These are phyloP conservation scores for Zaprionus davidi DNA, from an alignment of 1,140 invertebrate species.

Conservation along the genomic window DNA sequence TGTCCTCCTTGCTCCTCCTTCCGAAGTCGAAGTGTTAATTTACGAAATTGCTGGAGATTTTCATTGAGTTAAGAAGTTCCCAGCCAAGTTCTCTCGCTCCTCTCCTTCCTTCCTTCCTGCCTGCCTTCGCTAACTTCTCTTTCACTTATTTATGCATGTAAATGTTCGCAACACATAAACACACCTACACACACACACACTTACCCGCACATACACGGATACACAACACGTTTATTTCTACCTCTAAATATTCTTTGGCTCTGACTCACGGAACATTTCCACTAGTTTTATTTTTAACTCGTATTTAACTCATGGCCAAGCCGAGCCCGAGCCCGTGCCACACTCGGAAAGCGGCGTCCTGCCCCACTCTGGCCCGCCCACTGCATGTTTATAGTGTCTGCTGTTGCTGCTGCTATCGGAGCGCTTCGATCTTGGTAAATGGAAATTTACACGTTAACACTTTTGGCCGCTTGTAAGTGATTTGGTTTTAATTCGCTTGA, in stretches of 20 bases:
- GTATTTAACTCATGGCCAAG: slow-evolving; percentile 47
- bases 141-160: slow-evolving; percentile 76
- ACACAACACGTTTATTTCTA: slow-evolving; percentile 55
- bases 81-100: slow-evolving; percentile 26
- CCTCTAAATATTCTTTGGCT: slow-evolving; percentile 60
- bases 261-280: slow-evolving; percentile 45
- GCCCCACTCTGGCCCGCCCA: slow-evolving; percentile 30
- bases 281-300: slow-evolving; percentile 71
- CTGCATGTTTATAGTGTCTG: slow-evolving; percentile 74
- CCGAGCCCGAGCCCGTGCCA: not conserved
- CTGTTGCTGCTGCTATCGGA: slow-evolving; percentile 58
- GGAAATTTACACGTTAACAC: slow-evolving; percentile 82
- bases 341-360: not conserved
- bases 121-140: slow-evolving; percentile 6
- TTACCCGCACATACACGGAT: slow-evolving; percentile 4
- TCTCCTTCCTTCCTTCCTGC: slow-evolving; percentile 3
- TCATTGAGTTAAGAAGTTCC: slow-evolving; percentile 79
- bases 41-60: slow-evolving; percentile 80
- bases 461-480: slow-evolving; percentile 82
- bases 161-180: slow-evolving; percentile 54
- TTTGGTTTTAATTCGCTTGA: slow-evolving; percentile 82
- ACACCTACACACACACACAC: slow-evolving; percentile 13
- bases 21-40: slow-evolving; percentile 72
- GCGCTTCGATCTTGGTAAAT: slow-evolving; percentile 79
- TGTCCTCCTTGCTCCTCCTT: not conserved